Conservation (phyloP, 1,140 invertebrate genomes). For the Habropoda laboriosa region DNA sequence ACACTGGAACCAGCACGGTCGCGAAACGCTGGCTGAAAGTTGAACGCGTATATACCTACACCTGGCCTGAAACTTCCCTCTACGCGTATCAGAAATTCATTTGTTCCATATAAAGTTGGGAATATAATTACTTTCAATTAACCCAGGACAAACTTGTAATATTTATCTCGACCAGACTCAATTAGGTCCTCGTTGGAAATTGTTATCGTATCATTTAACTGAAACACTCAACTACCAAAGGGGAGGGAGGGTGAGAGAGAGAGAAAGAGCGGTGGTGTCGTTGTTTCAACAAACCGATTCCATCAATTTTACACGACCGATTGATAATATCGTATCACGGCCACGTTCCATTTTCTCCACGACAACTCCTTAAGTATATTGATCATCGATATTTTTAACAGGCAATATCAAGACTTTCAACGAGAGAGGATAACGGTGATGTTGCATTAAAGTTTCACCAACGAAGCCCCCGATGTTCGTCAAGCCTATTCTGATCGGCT, state of each 20-base stretch:
- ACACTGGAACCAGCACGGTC: neutral
- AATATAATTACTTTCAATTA: constrained; percentile 41
- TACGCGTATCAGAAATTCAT: constrained; percentile 37
- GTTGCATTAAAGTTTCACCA: constrained; percentile 28
- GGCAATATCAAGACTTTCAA: neutral
- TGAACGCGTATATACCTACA: neutral
- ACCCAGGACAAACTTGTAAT: constrained; percentile 15
- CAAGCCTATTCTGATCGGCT: constrained; percentile 42
- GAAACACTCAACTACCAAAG: neutral
- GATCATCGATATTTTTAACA: constrained; percentile 30
- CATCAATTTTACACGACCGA: neutral
- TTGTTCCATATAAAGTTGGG: constrained; percentile 23
- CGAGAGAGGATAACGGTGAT: neutral
- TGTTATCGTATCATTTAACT: constrained; percentile 25
- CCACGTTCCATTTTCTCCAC: neutral
- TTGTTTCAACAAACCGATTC: neutral
- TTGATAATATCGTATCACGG: constrained; percentile 37
- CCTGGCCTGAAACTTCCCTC: no score
- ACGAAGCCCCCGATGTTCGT: constrained; percentile 1
- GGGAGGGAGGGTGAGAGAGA: no score
- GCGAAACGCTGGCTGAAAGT: neutral
- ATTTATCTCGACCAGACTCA: constrained; percentile 33
- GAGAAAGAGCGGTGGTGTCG: no score
- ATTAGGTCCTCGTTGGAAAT: constrained; percentile 10
- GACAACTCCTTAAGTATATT: constrained; percentile 10